Evolutionary conservation across 30 jellyfish, hydroid and myxozoan genomes (phyloP), one percentile per base, ranked within the genome.

Genomic region (Nemopilema nomurai): DNA sequence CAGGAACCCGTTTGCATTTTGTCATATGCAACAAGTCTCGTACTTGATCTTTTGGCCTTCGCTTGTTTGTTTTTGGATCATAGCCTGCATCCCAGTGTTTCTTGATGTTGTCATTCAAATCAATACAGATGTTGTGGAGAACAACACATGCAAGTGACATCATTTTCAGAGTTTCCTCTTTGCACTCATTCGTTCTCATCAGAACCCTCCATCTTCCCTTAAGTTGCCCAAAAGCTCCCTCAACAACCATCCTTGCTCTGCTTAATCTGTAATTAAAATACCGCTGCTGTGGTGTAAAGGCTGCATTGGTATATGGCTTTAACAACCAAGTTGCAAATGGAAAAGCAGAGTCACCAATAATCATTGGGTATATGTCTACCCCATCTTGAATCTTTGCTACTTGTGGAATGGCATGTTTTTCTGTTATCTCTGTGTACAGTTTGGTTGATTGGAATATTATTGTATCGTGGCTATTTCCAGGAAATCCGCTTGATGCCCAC

Each of bases 301-400:
- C 16, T 62, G 90, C 94, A 71, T 74, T 81, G 25, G 90, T 82
- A 28, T 64, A 82, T 50, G 90, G 95, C 85, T 86, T 77, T 86
- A 86, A 76, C 51, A 63, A 65, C 85, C 85, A 86, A 31, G 95
- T 65, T 51, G 49, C 85, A 68, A 86, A 71, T 73, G 95, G 94
- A 79, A 86, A 86, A 25, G 90, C 90, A 27, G 90, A 90, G 64
- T 86, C 90, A 49, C 80, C 95, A 68, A 86, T 74, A 51, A 86
- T 52, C 32, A 72, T 32, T 23, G 87, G 87, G 8, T 89, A 4
- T 52, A 69, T 72, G 8, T 83, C 33, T 23, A 85, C 1, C 25
- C 72, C 85, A 70, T 71, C 85, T 62, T 49, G 4, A 27, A 69
- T 77, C 85, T 83, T 67, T 27, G 91, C 91, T 28, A 71, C 51